Evolutionary conservation across 1,140 invertebrate genomes (phyloP).

Genomic region (Ceratosolen solmsi): DNA sequence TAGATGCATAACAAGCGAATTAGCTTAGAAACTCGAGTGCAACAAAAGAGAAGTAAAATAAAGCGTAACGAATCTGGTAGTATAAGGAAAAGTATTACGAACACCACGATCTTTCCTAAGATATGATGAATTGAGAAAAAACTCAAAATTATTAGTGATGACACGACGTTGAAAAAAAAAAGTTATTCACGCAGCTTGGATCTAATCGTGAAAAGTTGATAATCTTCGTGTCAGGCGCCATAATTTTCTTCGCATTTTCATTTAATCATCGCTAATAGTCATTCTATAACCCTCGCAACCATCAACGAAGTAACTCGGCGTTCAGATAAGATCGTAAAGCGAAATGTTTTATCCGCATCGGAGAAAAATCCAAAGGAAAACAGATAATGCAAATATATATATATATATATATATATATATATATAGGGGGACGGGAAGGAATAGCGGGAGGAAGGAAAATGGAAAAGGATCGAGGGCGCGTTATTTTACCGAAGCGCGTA

Average conservation of each 20-base stretch:
- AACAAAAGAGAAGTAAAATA: too few species aligned
- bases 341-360: not conserved
- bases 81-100: not conserved
- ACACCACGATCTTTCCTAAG: too few species aligned
- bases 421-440: too few species aligned
- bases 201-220: not conserved
- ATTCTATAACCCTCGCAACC: too few species aligned
- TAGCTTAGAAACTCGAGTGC: not conserved
- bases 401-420: too few species aligned
- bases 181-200: not conserved
- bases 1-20: too few species aligned
- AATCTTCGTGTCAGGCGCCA: not conserved
- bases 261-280: slow-evolving; percentile 1
- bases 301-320: too few species aligned
- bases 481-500: not conserved
- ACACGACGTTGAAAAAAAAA: not conserved
- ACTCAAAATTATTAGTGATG: not conserved
- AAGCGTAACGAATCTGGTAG: not conserved
- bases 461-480: not conserved
- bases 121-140: not conserved
- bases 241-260: not conserved
- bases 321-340: not conserved
- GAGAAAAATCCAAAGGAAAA: not conserved
- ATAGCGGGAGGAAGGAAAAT: not conserved
- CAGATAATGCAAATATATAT: too few species aligned